These are phyloP conservation scores for Brachyhypopomus occidentalis DNA, from an alignment of 2,113 vertebrate genomes.

Conservation along the genomic window DNA sequence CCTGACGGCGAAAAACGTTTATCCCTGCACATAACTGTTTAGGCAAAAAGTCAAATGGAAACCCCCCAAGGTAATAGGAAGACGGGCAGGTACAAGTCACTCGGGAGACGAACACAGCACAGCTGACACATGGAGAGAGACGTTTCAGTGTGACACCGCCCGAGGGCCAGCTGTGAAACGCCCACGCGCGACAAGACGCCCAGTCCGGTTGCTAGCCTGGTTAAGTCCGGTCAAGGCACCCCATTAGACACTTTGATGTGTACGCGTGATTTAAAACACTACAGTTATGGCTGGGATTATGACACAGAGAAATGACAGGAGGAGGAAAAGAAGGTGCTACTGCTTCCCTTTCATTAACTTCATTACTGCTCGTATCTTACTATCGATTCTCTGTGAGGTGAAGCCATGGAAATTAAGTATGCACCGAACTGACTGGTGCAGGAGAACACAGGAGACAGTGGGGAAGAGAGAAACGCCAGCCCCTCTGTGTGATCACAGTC, in stretches of 20 bases:
- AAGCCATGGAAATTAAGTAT: slow-evolving; percentile 16
- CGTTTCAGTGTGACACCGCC: slow-evolving; percentile 23
- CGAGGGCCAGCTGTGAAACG: slow-evolving; percentile 7
- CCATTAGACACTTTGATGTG: not conserved
- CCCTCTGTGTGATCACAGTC: too few species aligned
- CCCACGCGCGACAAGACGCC: not conserved
- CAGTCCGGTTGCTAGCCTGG: not conserved
- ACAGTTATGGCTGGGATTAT: not conserved
- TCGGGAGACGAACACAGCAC: not conserved
- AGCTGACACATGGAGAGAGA: not conserved
- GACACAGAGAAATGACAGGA: slow-evolving; percentile 7
- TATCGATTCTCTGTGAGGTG: slow-evolving; percentile 14
- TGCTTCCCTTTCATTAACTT: slow-evolving; percentile 26
- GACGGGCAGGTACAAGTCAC: not conserved
- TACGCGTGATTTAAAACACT: not conserved
- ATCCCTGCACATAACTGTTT: slow-evolving; percentile 4
- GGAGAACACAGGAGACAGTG: not conserved
- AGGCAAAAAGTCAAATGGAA: slow-evolving; percentile 3
- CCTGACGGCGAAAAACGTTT: not conserved
- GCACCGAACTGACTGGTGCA: not conserved
- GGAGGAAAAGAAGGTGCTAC: not conserved
- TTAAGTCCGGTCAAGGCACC: not conserved
- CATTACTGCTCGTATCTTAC: slow-evolving; percentile 26
- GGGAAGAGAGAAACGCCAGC: slow-evolving; percentile 14
- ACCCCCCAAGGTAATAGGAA: not conserved